These are phyloP conservation scores for Drosophila punjabiensis DNA, from an alignment of 1,140 invertebrate genomes.

Conservation along the genomic window DNA sequence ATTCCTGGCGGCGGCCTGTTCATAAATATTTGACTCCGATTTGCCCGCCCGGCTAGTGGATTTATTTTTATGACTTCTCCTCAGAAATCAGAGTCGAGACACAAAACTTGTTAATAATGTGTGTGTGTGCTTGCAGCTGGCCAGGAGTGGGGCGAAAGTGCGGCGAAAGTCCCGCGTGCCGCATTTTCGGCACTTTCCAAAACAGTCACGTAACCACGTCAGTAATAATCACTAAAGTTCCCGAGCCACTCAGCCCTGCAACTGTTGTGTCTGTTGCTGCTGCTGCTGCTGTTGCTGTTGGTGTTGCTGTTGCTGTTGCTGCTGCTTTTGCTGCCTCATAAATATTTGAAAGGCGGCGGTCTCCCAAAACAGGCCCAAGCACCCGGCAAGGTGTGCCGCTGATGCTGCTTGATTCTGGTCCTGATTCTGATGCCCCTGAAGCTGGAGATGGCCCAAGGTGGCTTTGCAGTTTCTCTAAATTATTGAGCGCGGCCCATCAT, in stretches of 20 bases:
- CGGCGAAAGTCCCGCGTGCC: constrained; percentile 60
- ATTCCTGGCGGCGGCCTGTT: constrained; percentile 48
- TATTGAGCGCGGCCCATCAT: constrained; percentile 75
- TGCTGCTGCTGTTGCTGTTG: constrained; percentile 8
- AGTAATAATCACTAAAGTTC: constrained; percentile 85
- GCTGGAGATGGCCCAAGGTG: constrained; percentile 27
- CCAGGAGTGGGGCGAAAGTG: neutral
- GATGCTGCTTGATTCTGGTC: constrained; percentile 1
- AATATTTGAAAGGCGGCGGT: constrained; percentile 67
- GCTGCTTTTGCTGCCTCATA: constrained; percentile 54
- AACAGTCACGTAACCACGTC: constrained; percentile 85
- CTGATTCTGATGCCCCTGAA: constrained; percentile 6
- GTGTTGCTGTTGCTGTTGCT: constrained; percentile 19
- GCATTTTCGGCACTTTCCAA: constrained; percentile 85
- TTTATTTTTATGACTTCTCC: constrained; percentile 75
- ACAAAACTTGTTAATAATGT: constrained; percentile 59
- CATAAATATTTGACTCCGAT: constrained; percentile 72
- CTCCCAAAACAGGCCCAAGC: constrained; percentile 50
- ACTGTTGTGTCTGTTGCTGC: constrained; percentile 17
- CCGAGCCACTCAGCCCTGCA: constrained; percentile 49
- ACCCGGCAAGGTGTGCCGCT: constrained; percentile 57
- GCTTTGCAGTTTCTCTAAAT: constrained; percentile 75
- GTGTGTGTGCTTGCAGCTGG: constrained; percentile 39
- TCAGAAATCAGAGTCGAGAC: constrained; percentile 49
- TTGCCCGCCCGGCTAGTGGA: constrained; percentile 55